Evolutionary conservation across 2,888 invertebrate species (phyloP).

Genomic region (Noctua janthina): DNA sequence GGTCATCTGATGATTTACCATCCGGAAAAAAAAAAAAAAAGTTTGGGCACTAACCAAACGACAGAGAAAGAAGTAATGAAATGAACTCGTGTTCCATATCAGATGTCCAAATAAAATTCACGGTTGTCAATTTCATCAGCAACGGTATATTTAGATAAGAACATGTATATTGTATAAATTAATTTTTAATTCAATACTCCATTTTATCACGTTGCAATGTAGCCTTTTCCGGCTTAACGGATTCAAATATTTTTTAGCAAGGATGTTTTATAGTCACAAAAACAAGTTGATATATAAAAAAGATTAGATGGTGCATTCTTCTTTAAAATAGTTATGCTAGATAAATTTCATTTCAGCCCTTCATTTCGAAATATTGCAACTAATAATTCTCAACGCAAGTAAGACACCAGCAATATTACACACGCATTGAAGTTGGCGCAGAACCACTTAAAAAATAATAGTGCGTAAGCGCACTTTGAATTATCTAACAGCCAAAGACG

Average conservation of each 20-base stretch:
- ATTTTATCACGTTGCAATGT: neutral
- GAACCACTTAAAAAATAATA: conserved; percentile 46
- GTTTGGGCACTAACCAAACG: no score
- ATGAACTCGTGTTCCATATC: conserved; percentile 11
- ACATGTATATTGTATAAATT: neutral
- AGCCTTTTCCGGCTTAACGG: neutral
- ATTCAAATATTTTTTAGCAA: neutral
- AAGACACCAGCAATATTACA: neutral
- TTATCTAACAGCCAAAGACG: conserved; percentile 73
- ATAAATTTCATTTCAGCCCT: neutral
- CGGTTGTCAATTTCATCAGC: conserved; percentile 7
- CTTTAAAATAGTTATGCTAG: neutral
- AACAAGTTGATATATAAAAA: neutral
- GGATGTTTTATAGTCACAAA: neutral
- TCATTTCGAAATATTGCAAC: neutral
- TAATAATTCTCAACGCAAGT: neutral
- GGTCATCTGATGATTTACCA: no score
- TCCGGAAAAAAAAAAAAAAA: no score
- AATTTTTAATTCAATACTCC: neutral
- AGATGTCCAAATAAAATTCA: conserved; percentile 24
- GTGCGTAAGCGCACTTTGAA: conserved; percentile 49
- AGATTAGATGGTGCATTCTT: neutral
- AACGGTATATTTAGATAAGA: neutral
- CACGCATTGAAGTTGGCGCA: conserved; percentile 3
- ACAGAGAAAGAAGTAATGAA: neutral